A percentile compares a stretch with the other conserved stretches of the same genome.
phyloP scores from a whole-genome alignment of 1,140 invertebrate species.

The Drosophila nigrodunni region DNA sequence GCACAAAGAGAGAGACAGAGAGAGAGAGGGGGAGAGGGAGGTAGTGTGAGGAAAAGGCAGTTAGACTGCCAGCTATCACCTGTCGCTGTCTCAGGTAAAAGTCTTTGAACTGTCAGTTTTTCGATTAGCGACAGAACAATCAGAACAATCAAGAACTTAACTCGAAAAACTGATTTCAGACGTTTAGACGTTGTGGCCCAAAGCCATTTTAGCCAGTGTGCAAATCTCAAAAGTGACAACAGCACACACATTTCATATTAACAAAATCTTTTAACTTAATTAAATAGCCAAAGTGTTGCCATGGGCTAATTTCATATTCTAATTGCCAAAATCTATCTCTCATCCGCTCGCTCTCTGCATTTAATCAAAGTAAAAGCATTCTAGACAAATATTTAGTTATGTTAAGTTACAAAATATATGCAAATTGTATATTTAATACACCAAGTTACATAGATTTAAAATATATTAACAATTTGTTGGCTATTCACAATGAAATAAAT shows the following conservation, averaged over 20 bases:
- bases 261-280: background rate
- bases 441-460: too few species aligned
- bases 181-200: background rate
- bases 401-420: too few species aligned
- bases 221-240: background rate
- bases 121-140: conserved; percentile 26
- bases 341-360: too few species aligned
- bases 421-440: background rate
- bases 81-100: background rate
- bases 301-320: too few species aligned
- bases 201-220: background rate
- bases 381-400: too few species aligned
- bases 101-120: conserved; percentile 25
- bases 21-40: background rate
- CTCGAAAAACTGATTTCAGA: background rate
- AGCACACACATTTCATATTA: background rate
- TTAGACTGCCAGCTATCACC: background rate
- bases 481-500: too few species aligned
- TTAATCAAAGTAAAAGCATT: too few species aligned
- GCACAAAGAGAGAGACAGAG: background rate
- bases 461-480: too few species aligned
- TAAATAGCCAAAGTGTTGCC: background rate
- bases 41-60: too few species aligned
- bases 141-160: conserved; percentile 20
- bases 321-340: too few species aligned